These are phyloP conservation scores for Apodemia zela DNA, from an alignment of 2,888 invertebrate genomes.

Conservation along the genomic window DNA sequence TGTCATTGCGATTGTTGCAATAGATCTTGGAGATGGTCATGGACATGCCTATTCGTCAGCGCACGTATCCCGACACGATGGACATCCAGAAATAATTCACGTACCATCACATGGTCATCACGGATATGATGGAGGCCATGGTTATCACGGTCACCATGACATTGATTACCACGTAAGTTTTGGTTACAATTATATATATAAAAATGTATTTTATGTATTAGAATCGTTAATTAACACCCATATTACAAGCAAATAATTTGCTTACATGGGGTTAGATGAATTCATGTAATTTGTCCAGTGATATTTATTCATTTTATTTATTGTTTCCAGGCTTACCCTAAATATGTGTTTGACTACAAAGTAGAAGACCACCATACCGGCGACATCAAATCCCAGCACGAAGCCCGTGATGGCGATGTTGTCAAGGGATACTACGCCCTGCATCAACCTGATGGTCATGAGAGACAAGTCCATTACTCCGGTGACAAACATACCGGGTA, in stretches of 20 bases:
- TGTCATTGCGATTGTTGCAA: slow-evolving; percentile 38
- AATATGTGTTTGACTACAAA: slow-evolving; percentile 61
- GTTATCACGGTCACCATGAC: slow-evolving; percentile 36
- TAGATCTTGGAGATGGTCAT: slow-evolving; percentile 40
- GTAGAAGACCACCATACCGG: slow-evolving; percentile 51
- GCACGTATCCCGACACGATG: slow-evolving; percentile 38
- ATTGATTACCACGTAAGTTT: slow-evolving; percentile 61
- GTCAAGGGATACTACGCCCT: slow-evolving; percentile 39
- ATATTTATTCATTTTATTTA: too few species aligned
- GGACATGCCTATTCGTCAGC: slow-evolving; percentile 39
- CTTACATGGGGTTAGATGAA: too few species aligned
- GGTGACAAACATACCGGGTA: slow-evolving; percentile 52
- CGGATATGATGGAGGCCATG: slow-evolving; percentile 27
- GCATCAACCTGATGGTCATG: slow-evolving; percentile 72
- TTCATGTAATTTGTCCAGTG: too few species aligned
- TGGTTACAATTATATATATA: too few species aligned
- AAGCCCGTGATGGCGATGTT: too few species aligned
- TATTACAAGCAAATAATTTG: too few species aligned
- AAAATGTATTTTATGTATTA: too few species aligned
- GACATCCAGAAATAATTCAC: slow-evolving; percentile 31
- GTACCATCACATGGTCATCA: slow-evolving; percentile 15
- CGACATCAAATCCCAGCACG: too few species aligned
- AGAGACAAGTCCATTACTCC: slow-evolving; percentile 47
- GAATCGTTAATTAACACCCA: too few species aligned
- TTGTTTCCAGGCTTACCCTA: slow-evolving; percentile 39